phyloP scores from a whole-genome alignment of 1,140 invertebrate genomes.

The Caerostris extrusa region DNA sequence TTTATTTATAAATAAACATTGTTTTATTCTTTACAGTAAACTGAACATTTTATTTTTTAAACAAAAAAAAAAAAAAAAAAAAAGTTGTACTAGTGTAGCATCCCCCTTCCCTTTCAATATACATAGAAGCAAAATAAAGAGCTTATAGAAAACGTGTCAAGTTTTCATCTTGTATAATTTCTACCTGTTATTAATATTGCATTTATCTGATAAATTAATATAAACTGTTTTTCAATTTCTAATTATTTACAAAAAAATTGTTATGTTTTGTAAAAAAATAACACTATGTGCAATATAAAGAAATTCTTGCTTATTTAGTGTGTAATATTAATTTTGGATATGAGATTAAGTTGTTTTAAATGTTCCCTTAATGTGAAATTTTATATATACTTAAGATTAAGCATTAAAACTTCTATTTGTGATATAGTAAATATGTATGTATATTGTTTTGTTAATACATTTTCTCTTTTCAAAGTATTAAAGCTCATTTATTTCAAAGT shows the following conservation, averaged over 20 bases:
- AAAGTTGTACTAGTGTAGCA: not conserved
- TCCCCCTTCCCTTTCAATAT: not conserved
- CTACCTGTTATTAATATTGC: not conserved
- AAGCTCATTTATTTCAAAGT: slow-evolving; percentile 15
- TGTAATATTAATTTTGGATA: not conserved
- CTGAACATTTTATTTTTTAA: not conserved
- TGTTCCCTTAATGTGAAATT: not conserved
- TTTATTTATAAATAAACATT: too few species aligned
- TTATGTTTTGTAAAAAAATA: not conserved
- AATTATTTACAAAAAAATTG: not conserved
- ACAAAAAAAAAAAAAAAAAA: not conserved
- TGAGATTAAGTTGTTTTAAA: slow-evolving; percentile 13
- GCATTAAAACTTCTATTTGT: not conserved
- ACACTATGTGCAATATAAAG: too few species aligned
- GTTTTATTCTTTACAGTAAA: too few species aligned
- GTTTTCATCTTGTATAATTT: not conserved
- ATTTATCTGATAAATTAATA: not conserved
- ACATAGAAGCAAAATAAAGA: slow-evolving; percentile 28
- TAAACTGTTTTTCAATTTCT: not conserved
- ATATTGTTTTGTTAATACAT: not conserved
- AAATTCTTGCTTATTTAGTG: not conserved
- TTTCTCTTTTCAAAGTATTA: not conserved
- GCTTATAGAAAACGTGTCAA: slow-evolving; percentile 7
- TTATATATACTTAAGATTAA: not conserved
- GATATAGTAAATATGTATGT: not conserved